Evolutionary conservation across 2,888 invertebrate species (phyloP), one percentile per base, ranked within the genome.

Genomic region (Synergus itoensis): DNA sequence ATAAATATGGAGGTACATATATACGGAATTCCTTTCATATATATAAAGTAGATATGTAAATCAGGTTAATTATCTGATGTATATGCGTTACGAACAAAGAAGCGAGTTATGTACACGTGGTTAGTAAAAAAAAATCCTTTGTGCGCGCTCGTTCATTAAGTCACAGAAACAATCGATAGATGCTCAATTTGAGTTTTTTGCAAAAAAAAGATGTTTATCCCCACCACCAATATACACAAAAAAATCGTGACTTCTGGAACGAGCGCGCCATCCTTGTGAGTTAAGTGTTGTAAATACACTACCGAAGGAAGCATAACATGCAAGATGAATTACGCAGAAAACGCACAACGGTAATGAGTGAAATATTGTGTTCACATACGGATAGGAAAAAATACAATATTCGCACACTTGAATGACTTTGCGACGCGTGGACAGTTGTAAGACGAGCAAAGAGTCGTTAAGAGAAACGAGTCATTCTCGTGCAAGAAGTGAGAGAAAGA

Each of bases 231-330:
- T 80, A 75, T 60, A 69, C 79, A 69, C 80, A 77, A 80, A 79
- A 79, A 77, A 36, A 77, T 82, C 80, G 82, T 84, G 80, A 79
- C 81, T 79, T 53, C 16, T 36, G 78, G 83, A 78, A 81, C 85
- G 86, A 86, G 86, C 88, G 87, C 84, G 83, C 83, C 81, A 80
- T 84, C 84, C 81, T 86, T 86, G 84, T 86, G 86, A 87, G 89
- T 89, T 88, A 88, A 85, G 87, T 85, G 83, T 45, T 11, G 11
- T 86, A 85, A 86, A 86, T 82, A 90, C 88, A 92, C 92, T 92
- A 92, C 91, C 91, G 92, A 89, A 91, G 91, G 91, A 92, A 92
- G 92, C 92, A 85, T 91, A 85, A 88, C 92, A 92, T 92, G 92
- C 92, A 92, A 92, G 91, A 91, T 91, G 89, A 91, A 89, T 90